Evolutionary conservation across 2,797 vertebrate species (phyloP).

Genomic region (Catamblyrhynchus diadema): DNA sequence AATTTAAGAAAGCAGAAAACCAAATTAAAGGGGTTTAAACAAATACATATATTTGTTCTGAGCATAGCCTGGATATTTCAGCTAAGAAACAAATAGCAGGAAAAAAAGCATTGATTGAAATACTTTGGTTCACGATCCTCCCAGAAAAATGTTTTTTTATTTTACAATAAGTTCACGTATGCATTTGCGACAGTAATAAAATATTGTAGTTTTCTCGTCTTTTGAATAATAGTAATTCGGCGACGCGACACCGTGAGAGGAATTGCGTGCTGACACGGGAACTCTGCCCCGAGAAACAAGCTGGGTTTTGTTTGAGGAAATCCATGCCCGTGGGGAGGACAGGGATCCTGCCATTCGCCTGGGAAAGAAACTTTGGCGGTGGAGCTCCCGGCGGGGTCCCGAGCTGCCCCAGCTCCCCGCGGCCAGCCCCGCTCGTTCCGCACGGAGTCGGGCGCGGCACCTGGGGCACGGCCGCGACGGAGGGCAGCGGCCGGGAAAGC

Average conservation of each 20-base stretch:
- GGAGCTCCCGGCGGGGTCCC: not conserved
- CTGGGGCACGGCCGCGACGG: not conserved
- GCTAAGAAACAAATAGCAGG: not conserved
- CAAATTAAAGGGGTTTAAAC: not conserved
- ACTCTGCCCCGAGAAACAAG: not conserved
- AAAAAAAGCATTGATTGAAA: not conserved
- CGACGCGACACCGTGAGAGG: not conserved
- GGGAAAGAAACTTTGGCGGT: not conserved
- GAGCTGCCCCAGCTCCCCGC: not conserved
- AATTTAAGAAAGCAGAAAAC: not conserved
- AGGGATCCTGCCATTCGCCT: not conserved
- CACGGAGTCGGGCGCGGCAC: not conserved
- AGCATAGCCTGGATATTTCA: not conserved
- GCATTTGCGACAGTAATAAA: not conserved
- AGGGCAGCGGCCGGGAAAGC: not conserved
- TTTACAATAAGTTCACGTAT: not conserved
- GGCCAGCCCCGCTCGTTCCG: not conserved
- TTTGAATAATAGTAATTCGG: not conserved
- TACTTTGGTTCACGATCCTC: not conserved
- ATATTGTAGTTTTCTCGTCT: not conserved
- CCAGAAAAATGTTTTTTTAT: not conserved
- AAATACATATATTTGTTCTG: not conserved
- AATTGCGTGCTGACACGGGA: not conserved
- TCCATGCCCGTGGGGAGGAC: not conserved
- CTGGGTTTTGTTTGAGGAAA: not conserved